These are phyloP conservation scores for Drosophila tsacasi DNA, from an alignment of 1,140 invertebrate genomes.

Conservation along the genomic window DNA sequence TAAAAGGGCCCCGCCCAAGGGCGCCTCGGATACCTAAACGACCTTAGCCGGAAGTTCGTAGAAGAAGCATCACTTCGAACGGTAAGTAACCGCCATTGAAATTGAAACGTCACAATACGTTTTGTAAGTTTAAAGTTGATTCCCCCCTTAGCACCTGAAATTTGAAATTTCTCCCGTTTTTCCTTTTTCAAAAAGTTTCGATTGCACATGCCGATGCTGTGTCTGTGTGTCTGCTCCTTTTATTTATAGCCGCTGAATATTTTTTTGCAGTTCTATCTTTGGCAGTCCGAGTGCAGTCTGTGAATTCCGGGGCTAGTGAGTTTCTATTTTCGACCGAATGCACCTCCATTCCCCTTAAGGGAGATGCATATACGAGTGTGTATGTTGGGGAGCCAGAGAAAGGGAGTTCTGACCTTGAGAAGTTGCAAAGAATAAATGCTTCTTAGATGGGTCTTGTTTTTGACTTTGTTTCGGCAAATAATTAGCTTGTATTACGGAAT, in stretches of 20 bases:
- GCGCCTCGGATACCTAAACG: conserved; percentile 68
- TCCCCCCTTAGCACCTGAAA: conserved; percentile 5
- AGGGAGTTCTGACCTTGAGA: conserved; percentile 46
- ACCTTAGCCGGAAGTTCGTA: conserved; percentile 22
- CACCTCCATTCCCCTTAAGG: conserved; percentile 37
- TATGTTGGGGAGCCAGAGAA: background rate
- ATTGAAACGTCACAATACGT: conserved; percentile 45
- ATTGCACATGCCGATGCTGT: conserved; percentile 38
- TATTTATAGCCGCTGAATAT: conserved; percentile 50
- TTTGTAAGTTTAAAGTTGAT: conserved; percentile 17
- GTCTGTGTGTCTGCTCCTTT: conserved; percentile 28
- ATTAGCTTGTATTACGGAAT: background rate
- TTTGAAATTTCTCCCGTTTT: conserved; percentile 7
- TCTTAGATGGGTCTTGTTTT: background rate
- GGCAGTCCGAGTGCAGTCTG: conserved; percentile 37
- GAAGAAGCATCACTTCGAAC: conserved; percentile 10
- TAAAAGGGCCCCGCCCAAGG: conserved; percentile 63
- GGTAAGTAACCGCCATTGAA: conserved; percentile 43
- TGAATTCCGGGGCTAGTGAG: conserved; percentile 47
- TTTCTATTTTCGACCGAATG: conserved; percentile 40
- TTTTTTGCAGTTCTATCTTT: conserved; percentile 53
- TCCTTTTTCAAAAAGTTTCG: conserved; percentile 38
- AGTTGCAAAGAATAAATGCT: background rate
- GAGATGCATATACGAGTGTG: conserved; percentile 9
- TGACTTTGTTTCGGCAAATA: background rate